A percentile compares a stretch with the other conserved stretches of the same genome.
These are phyloP conservation scores for Percina caprodes DNA, from an alignment of 2,113 vertebrate genomes.

Conservation along the genomic window DNA sequence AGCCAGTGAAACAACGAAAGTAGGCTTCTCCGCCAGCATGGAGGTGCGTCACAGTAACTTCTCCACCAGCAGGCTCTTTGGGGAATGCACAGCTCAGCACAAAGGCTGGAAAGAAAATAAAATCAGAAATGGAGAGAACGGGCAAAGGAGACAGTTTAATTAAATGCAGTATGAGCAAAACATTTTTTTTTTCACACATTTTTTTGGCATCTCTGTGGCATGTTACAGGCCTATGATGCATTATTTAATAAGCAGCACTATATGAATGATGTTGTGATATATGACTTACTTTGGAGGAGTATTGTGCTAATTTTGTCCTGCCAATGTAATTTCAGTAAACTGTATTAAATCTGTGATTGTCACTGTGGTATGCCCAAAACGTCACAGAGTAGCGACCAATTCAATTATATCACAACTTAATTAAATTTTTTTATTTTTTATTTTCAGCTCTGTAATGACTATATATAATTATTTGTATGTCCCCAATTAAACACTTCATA, in stretches of 20 bases:
- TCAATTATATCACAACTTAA: constrained; percentile 5
- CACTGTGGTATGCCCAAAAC: background rate
- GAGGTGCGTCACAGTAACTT: constrained; percentile 92
- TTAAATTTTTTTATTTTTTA: constrained; percentile 14
- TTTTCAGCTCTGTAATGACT: constrained; percentile 9
- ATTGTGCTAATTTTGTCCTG: background rate
- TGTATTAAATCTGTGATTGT: background rate
- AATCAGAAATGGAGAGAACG: constrained; percentile 5
- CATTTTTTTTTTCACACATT: too few species aligned
- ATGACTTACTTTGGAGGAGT: background rate
- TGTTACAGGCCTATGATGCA: background rate
- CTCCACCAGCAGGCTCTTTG: constrained; percentile 87
- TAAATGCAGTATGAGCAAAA: background rate
- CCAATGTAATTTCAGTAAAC: background rate
- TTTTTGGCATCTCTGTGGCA: background rate
- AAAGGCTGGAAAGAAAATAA: constrained; percentile 85
- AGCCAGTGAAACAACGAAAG: constrained; percentile 91
- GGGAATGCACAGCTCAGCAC: constrained; percentile 94
- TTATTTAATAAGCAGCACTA: background rate
- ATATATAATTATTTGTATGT: constrained; percentile 1
- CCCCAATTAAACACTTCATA: background rate
- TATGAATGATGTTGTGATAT: background rate
- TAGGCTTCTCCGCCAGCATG: constrained; percentile 90
- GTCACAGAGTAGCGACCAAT: background rate
- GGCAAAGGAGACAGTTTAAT: background rate